Evolutionary conservation across 2,113 vertebrate species (phyloP).

Genomic region (Zosterops hypoxanthus): DNA sequence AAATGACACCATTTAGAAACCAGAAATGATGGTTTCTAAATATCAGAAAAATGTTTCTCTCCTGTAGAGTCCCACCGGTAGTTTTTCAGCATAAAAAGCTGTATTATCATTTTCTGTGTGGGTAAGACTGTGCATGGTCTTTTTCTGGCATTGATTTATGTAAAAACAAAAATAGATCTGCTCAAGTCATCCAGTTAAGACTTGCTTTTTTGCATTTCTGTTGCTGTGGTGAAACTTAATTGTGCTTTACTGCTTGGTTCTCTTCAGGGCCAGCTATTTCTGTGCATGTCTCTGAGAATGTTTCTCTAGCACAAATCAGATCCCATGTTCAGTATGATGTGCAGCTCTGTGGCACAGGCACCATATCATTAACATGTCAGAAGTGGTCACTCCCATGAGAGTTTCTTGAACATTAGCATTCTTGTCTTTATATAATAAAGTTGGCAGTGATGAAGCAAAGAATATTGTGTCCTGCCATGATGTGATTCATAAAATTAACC

Average conservation of each 20-base stretch:
- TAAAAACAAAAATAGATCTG: not conserved
- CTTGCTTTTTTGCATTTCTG: not conserved
- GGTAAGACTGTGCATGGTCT: not conserved
- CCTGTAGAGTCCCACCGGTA: not conserved
- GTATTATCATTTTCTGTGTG: not conserved
- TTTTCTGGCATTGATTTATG: not conserved
- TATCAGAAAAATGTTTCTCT: not conserved
- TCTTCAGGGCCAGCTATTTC: not conserved
- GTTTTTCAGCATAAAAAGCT: not conserved
- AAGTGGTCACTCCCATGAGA: not conserved
- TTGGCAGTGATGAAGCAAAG: not conserved
- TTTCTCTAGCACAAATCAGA: not conserved
- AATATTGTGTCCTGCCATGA: conserved; percentile 12
- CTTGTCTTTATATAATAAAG: not conserved
- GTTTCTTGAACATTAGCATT: not conserved
- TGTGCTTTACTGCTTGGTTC: not conserved
- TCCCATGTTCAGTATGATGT: not conserved
- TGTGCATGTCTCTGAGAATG: not conserved
- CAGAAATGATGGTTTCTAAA: not conserved
- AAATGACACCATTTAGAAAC: not conserved
- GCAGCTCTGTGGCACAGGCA: not conserved
- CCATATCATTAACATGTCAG: not conserved
- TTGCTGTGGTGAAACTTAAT: not conserved
- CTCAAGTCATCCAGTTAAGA: not conserved
- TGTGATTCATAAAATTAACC: not conserved